Percentiles rank a stretch among this genome's conserved stretches.
phyloP scores from a whole-genome alignment of 2,797 vertebrate species.

The Kryptopterus vitreolus region DNA sequence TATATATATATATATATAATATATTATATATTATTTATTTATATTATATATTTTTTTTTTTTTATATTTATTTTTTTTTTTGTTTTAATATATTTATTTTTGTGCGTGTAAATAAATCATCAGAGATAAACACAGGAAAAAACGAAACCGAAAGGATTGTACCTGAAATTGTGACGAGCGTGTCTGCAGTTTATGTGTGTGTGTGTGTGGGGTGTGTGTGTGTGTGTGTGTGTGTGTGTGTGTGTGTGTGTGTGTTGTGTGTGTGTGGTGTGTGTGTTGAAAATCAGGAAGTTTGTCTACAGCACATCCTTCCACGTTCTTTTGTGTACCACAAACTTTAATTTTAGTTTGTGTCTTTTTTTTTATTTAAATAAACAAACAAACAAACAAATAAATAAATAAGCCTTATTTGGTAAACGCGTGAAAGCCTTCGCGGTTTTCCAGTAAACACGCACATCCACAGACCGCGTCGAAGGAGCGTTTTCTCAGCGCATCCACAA shows the following conservation, averaged over 20 bases:
- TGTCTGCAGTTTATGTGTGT: slow-evolving; percentile 50
- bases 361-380: no score
- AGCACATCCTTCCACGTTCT: slow-evolving; percentile 37
- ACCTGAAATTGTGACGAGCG: slow-evolving; percentile 38
- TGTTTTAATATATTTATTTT: no score
- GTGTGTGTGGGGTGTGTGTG: slow-evolving; percentile 33
- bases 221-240: neutral
- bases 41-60: no score
- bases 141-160: slow-evolving; percentile 42
- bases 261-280: neutral
- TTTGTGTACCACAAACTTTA: no score
- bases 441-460: slow-evolving; percentile 6
- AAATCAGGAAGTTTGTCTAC: slow-evolving; percentile 43
- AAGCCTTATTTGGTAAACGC: neutral
- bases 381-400: neutral
- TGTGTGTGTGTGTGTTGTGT: slow-evolving; percentile 40
- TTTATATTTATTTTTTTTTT: no score
- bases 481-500: slow-evolving; percentile 38
- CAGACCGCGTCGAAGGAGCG: slow-evolving; percentile 6
- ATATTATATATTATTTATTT: no score
- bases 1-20: no score
- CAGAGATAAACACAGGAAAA: slow-evolving; percentile 11
- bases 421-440: neutral
- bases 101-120: neutral
- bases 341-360: no score